These are phyloP conservation scores for Puntigrus tetrazona DNA, from an alignment of 2,113 vertebrate species.

Conservation along the genomic window DNA sequence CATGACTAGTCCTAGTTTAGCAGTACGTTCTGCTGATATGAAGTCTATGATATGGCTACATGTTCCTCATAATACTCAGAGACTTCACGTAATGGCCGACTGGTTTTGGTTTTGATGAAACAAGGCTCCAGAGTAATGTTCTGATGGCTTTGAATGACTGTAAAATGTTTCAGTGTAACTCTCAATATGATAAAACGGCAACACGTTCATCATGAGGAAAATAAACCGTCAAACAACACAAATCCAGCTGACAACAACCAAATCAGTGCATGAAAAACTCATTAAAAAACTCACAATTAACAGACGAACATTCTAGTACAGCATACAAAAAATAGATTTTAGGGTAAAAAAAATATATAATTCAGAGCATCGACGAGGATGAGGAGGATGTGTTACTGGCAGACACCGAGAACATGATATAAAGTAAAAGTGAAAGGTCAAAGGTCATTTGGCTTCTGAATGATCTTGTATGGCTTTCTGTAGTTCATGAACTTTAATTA, in stretches of 20 bases:
- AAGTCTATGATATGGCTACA: background rate
- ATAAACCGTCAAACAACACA: background rate
- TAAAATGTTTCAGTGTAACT: background rate
- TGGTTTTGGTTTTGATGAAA: background rate
- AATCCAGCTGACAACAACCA: background rate
- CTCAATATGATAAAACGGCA: background rate
- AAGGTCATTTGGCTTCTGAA: background rate
- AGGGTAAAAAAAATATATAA: background rate
- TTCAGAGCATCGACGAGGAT: background rate
- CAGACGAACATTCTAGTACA: background rate
- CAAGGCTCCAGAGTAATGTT: background rate
- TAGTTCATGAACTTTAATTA: background rate
- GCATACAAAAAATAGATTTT: background rate
- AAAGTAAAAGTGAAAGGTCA: background rate
- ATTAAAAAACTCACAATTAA: background rate
- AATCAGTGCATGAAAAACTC: background rate
- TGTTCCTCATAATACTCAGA: background rate
- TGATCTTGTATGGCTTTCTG: background rate
- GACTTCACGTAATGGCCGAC: background rate
- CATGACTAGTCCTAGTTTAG: background rate
- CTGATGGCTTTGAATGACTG: background rate
- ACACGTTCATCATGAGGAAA: background rate
- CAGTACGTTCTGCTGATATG: background rate
- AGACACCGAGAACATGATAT: background rate
- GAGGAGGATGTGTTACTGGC: background rate